Percentiles rank a stretch among this genome's conserved stretches.
These are phyloP conservation scores for Oxyteleia sp. DNA, from an alignment of 2,888 invertebrate genomes.

Conservation along the genomic window DNA sequence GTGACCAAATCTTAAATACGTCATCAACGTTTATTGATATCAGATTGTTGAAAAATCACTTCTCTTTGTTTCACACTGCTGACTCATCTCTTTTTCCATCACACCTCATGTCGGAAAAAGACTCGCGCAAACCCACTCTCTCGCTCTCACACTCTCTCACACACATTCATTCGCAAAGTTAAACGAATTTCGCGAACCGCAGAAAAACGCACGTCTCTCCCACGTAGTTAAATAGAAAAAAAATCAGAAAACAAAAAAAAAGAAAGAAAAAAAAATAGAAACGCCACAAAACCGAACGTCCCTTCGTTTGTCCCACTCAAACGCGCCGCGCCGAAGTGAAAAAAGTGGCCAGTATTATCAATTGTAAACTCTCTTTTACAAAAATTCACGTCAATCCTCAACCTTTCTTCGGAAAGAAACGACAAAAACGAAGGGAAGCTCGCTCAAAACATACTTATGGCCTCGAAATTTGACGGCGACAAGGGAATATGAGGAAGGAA, in stretches of 20 bases:
- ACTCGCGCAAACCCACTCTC: conserved; percentile 6
- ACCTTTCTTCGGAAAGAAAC: not conserved
- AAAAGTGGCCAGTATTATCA: no score
- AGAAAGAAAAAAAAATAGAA: not conserved
- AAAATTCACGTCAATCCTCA: no score
- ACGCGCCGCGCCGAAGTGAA: no score
- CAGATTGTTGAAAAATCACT: conserved; percentile 32
- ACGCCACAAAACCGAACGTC: no score
- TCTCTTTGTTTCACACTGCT: conserved; percentile 9
- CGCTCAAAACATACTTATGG: not conserved
- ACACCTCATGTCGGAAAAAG: conserved; percentile 41
- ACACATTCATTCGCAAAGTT: conserved; percentile 23
- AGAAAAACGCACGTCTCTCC: conserved; percentile 4
- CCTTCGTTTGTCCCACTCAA: no score
- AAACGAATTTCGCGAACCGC: not conserved
- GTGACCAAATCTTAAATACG: conserved; percentile 24
- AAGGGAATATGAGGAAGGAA: no score
- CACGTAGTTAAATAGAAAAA: conserved; percentile 2
- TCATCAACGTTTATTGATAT: conserved; percentile 43
- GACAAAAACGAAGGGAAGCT: conserved; percentile 2
- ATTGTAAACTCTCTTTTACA: no score
- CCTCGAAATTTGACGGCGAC: not conserved
- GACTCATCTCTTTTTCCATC: conserved; percentile 15
- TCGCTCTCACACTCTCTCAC: not conserved
- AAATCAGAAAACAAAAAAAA: no score